Evolutionary conservation across 2,113 vertebrate species (phyloP).

Genomic region (Boleophthalmus pectinirostris): DNA sequence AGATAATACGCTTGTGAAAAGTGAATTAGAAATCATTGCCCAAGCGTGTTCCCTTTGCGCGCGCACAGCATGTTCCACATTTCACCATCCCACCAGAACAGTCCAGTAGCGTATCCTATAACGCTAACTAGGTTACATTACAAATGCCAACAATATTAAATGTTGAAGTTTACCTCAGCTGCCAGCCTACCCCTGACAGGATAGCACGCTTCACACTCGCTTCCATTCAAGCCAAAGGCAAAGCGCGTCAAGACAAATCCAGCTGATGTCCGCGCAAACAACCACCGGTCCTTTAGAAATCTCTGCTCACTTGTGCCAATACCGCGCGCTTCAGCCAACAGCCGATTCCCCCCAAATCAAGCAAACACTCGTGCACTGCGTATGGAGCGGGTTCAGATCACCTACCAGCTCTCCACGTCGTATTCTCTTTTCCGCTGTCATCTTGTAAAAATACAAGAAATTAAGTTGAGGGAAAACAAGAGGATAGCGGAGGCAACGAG

Average conservation of each 20-base stretch:
- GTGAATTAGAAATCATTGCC: not conserved
- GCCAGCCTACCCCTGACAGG: slow-evolving; percentile 44
- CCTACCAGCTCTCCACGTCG: slow-evolving; percentile 80
- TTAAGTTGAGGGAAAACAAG: slow-evolving; percentile 48
- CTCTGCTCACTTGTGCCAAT: slow-evolving; percentile 22
- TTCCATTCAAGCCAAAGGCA: slow-evolving; percentile 27
- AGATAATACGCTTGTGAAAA: not conserved
- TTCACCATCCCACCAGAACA: not conserved
- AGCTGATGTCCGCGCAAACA: slow-evolving; percentile 6
- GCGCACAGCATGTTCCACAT: not conserved
- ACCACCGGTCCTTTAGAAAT: slow-evolving; percentile 20
- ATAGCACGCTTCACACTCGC: slow-evolving; percentile 11
- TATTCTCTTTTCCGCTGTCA: slow-evolving; percentile 74
- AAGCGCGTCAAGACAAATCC: slow-evolving; percentile 31
- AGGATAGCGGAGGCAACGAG: not conserved
- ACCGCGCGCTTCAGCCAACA: slow-evolving; percentile 20
- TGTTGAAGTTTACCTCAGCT: slow-evolving; percentile 35
- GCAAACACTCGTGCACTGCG: slow-evolving; percentile 33
- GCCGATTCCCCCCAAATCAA: slow-evolving; percentile 26
- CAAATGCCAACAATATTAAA: not conserved
- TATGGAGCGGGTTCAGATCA: slow-evolving; percentile 58
- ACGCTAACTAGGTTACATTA: not conserved
- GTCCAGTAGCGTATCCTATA: not conserved
- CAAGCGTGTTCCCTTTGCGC: not conserved
- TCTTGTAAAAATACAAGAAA: slow-evolving; percentile 71